These are phyloP conservation scores for Tillus elongatus DNA, from an alignment of 2,888 invertebrate genomes.

Conservation along the genomic window DNA sequence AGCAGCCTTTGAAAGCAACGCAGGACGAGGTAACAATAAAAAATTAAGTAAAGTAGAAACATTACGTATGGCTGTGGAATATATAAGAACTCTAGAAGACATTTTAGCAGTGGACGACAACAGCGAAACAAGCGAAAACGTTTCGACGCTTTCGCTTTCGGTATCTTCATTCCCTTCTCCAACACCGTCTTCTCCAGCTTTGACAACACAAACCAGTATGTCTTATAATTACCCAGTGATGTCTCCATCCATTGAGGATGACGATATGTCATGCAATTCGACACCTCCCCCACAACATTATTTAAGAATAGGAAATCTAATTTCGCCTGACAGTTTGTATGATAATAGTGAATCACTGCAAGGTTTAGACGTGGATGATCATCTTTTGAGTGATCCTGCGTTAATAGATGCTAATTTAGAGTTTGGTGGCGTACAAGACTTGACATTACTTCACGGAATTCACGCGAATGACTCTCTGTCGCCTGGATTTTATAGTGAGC, in stretches of 20 bases:
- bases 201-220: slow-evolving; percentile 30
- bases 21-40: slow-evolving; percentile 59
- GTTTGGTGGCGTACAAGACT: slow-evolving; percentile 45
- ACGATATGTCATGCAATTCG: slow-evolving; percentile 41
- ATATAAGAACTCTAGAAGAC: slow-evolving; percentile 72
- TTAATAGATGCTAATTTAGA: slow-evolving; percentile 46
- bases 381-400: slow-evolving; percentile 41
- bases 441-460: slow-evolving; percentile 44
- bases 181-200: slow-evolving; percentile 46
- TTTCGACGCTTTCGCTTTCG: slow-evolving; percentile 16
- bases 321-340: slow-evolving; percentile 50
- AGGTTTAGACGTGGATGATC: slow-evolving; percentile 38
- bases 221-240: slow-evolving; percentile 34
- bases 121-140: slow-evolving; percentile 21
- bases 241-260: slow-evolving; percentile 46
- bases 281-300: slow-evolving; percentile 50
- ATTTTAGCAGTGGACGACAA: slow-evolving; percentile 56
- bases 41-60: slow-evolving; percentile 86
- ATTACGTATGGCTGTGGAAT: slow-evolving; percentile 81
- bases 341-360: slow-evolving; percentile 53
- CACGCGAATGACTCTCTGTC: slow-evolving; percentile 34
- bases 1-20: slow-evolving; percentile 54
- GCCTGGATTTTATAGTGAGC: slow-evolving; percentile 38
- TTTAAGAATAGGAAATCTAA: slow-evolving; percentile 51
- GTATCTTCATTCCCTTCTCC: slow-evolving; percentile 30